Evolutionary conservation across 2,888 invertebrate species (phyloP), one percentile per base, ranked within the genome.

Genomic region (Trachelus iudaicus): DNA sequence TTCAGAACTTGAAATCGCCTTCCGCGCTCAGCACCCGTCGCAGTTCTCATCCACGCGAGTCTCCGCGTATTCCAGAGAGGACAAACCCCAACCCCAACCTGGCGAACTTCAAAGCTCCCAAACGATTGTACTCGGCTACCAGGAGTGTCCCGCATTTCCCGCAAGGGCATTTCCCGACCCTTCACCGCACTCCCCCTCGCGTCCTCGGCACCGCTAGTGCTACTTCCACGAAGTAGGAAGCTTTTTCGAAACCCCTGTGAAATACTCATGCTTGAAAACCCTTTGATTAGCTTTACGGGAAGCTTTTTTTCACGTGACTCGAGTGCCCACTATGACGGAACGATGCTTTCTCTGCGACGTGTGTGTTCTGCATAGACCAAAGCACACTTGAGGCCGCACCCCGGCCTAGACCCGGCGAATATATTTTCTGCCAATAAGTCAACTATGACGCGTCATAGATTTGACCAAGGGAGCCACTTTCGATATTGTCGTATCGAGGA

Each of bases 41-140:
- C 13, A 40, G 4, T 15, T 40, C 4, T 15, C 40, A 40, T 40
- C 40, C 40, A 4, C 4, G 15, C 15, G 40, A 40, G 15, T 15
- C 40, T 6, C 40, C 40, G 4, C 6, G 15, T 6, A 15, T 40
- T 15, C 15, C 40, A 40, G 15, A 15, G 40, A 71, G 77, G 73
- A 76, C 76, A 11, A 75, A 56, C 73, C n/a, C 73, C 75, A 68
- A 75, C 77, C 73, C 80, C 76, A 68, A 34, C 80, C 77, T 81
- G 82, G 84, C 82, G 83, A 85, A 88, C 88, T 87, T 88, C 88
- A 88, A 88, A 88, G 89, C 81, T 84, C 86, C 87, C 86, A 89
- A 88, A 88, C 87, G 87, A 88, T 88, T 89, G 88, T 56, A 15
- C 88, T 89, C 87, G 84, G 82, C 85, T 85, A 84, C 86, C 86